A percentile compares a stretch with the other conserved stretches of the same genome.
These are phyloP conservation scores for Atta texana DNA, from an alignment of 1,140 invertebrate species.

Conservation along the genomic window DNA sequence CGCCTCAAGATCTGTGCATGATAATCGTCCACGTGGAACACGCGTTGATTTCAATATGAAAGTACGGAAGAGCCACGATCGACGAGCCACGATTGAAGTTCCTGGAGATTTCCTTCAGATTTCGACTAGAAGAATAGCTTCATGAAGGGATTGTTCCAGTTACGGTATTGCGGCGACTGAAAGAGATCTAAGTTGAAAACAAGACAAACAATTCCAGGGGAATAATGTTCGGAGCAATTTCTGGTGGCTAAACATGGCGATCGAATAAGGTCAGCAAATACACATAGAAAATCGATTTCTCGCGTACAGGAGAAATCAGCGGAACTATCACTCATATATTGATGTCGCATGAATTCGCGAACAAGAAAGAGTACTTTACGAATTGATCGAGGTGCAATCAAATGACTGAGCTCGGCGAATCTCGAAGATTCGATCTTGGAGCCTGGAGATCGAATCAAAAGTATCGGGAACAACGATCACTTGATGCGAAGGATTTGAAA, in stretches of 20 bases:
- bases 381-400: constrained; percentile 48
- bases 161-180: constrained; percentile 27
- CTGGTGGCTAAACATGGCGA: neutral
- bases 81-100: neutral
- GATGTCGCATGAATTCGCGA: constrained; percentile 17
- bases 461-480: neutral
- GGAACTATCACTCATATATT: neutral
- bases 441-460: neutral
- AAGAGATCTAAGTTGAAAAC: constrained; percentile 20
- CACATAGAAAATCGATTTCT: constrained; percentile 6
- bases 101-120: no score
- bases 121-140: neutral
- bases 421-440: neutral
- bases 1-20: constrained; percentile 83
- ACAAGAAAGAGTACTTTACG: constrained; percentile 32
- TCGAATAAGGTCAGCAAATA: constrained; percentile 53
- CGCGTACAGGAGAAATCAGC: neutral
- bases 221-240: constrained; percentile 29
- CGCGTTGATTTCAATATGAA: constrained; percentile 50
- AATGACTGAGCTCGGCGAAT: constrained; percentile 23
- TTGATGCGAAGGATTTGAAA: neutral
- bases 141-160: constrained; percentile 1
- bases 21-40: constrained; percentile 66
- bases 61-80: constrained; percentile 12
- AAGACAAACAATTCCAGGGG: constrained; percentile 17